Conservation (phyloP, 1,140 invertebrate species). For the Mactra quadrangularis region DNA sequence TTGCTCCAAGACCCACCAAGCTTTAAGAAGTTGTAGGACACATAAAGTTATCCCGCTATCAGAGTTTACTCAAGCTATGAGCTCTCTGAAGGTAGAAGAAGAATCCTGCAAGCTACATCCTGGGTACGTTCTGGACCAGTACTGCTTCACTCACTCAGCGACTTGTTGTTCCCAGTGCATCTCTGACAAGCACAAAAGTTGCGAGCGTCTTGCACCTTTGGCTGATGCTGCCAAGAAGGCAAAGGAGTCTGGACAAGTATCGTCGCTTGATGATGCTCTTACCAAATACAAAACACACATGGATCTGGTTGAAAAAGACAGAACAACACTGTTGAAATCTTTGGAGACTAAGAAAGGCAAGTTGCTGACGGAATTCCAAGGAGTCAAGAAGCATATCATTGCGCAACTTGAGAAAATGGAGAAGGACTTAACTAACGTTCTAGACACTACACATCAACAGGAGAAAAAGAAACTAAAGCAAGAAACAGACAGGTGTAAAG, state of each 20-base stretch:
- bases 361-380: constrained; percentile 29
- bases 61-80: constrained; percentile 39
- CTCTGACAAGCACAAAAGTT: constrained; percentile 33
- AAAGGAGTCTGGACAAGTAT: constrained; percentile 5
- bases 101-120: constrained; percentile 37
- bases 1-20: constrained; percentile 51
- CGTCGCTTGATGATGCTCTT: constrained; percentile 22
- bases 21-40: constrained; percentile 28
- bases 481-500: constrained; percentile 39
- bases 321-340: constrained; percentile 27
- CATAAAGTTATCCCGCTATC: constrained; percentile 34
- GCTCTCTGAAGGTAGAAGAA: constrained; percentile 54
- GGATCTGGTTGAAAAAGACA: constrained; percentile 33
- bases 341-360: constrained; percentile 58
- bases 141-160: constrained; percentile 32
- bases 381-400: constrained; percentile 38
- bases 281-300: constrained; percentile 39
- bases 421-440: constrained; percentile 29
- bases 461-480: constrained; percentile 47
- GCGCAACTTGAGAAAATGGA: constrained; percentile 59
- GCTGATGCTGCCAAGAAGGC: constrained; percentile 38
- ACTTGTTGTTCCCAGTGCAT: constrained; percentile 47
- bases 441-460: constrained; percentile 48
- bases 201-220: constrained; percentile 38
- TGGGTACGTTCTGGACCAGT: constrained; percentile 38